These are phyloP conservation scores for Brachionus manjavacas DNA, from an alignment of 1,140 invertebrate species.

Conservation along the genomic window DNA sequence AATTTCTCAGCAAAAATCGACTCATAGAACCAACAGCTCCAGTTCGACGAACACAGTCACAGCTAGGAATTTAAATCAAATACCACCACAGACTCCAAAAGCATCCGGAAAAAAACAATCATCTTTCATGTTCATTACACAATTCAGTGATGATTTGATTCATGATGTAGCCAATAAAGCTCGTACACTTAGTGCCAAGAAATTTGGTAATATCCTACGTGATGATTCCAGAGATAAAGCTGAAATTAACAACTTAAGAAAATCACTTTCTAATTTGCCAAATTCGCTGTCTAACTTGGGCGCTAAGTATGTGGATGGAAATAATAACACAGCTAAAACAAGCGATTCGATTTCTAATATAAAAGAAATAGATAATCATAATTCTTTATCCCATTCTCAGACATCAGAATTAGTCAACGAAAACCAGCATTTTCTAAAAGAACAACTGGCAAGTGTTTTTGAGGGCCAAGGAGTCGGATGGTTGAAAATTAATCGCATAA, in stretches of 20 bases:
- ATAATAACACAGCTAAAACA: neutral
- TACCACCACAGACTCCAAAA: neutral
- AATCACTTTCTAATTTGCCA: neutral
- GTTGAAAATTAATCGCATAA: slow-evolving; percentile 85
- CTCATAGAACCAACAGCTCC: neutral
- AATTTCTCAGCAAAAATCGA: neutral
- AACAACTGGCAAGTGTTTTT: slow-evolving; percentile 82
- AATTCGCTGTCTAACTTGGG: neutral
- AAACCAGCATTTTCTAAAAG: slow-evolving; percentile 63
- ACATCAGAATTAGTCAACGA: slow-evolving; percentile 54
- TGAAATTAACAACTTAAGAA: neutral
- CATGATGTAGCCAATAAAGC: slow-evolving; percentile 31
- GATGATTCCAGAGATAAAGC: neutral
- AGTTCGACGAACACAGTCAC: slow-evolving; percentile 23
- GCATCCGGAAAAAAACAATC: neutral
- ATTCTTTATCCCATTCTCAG: neutral
- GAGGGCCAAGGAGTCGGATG: slow-evolving; percentile 94
- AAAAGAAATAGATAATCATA: neutral
- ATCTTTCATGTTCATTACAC: slow-evolving; percentile 14
- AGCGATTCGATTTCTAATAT: neutral
- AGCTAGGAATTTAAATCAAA: neutral
- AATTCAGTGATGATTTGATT: slow-evolving; percentile 28
- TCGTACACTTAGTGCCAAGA: neutral
- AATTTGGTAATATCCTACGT: neutral
- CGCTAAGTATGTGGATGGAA: neutral